Percentiles rank a stretch among this genome's conserved stretches.
These are phyloP conservation scores for Larimichthys polyactis DNA, from an alignment of 2,113 vertebrate genomes.

Conservation along the genomic window DNA sequence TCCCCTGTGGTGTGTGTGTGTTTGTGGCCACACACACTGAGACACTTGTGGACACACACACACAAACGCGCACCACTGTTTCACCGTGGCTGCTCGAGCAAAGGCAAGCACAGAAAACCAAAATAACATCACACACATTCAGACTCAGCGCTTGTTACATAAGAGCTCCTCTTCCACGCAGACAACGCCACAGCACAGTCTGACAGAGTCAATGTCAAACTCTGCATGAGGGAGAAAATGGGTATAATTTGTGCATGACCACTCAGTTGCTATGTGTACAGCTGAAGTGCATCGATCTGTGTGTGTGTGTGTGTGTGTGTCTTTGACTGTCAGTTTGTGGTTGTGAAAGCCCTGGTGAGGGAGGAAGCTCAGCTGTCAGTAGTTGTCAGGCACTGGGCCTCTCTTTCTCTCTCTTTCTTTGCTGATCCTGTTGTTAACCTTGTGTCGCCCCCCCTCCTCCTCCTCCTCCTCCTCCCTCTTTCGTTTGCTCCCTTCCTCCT, in stretches of 20 bases:
- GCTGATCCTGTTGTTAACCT: constrained; percentile 48
- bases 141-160: constrained; percentile 52
- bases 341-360: constrained; percentile 57
- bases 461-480: constrained; percentile 22
- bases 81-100: neutral
- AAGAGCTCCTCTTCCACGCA: constrained; percentile 46
- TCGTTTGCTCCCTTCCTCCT: constrained; percentile 25
- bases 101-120: constrained; percentile 21
- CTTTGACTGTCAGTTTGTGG: constrained; percentile 71
- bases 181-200: constrained; percentile 41
- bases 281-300: constrained; percentile 43
- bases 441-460: constrained; percentile 2
- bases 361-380: constrained; percentile 79
- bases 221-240: constrained; percentile 31
- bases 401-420: constrained; percentile 30
- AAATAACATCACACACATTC: constrained; percentile 30
- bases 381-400: constrained; percentile 52
- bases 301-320: constrained; percentile 29
- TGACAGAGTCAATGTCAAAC: constrained; percentile 50
- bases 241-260: constrained; percentile 33
- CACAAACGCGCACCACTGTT: neutral
- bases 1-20: constrained; percentile 19
- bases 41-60: neutral
- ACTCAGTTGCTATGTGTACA: constrained; percentile 24
- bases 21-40: constrained; percentile 48